A percentile compares a stretch with the other conserved stretches of the same genome.
These are phyloP conservation scores for Steatornis caripensis DNA, from an alignment of 2,113 vertebrate genomes.

Conservation along the genomic window DNA sequence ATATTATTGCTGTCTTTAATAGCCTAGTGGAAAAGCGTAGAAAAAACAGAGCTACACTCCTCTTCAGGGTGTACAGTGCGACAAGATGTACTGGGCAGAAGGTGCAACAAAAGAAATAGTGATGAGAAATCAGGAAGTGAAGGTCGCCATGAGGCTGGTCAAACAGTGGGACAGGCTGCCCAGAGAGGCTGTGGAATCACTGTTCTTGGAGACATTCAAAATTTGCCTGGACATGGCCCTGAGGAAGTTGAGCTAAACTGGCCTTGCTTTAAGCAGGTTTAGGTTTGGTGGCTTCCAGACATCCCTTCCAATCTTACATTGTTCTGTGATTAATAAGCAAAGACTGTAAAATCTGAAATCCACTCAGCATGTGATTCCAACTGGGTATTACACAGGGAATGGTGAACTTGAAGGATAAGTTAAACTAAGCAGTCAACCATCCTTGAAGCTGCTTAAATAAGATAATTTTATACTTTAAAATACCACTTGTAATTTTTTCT, in stretches of 20 bases:
- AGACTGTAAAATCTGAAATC: background rate
- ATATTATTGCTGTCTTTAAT: background rate
- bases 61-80: background rate
- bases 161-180: background rate
- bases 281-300: background rate
- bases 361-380: background rate
- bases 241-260: background rate
- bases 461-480: background rate
- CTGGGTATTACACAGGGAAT: background rate
- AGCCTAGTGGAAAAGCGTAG: background rate
- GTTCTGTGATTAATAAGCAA: background rate
- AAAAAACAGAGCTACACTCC: background rate
- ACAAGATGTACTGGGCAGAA: background rate
- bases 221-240: background rate
- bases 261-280: background rate
- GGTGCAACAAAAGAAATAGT: background rate
- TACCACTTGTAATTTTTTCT: background rate
- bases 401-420: background rate
- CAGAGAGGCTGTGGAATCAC: background rate
- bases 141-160: background rate
- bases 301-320: background rate
- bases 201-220: background rate
- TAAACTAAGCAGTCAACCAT: background rate
- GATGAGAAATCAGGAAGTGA: background rate
- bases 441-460: background rate